Evolutionary conservation across 2,797 vertebrate genomes (phyloP), one percentile per base, ranked within the genome.

Genomic region (Champsocephalus gunnari): DNA sequence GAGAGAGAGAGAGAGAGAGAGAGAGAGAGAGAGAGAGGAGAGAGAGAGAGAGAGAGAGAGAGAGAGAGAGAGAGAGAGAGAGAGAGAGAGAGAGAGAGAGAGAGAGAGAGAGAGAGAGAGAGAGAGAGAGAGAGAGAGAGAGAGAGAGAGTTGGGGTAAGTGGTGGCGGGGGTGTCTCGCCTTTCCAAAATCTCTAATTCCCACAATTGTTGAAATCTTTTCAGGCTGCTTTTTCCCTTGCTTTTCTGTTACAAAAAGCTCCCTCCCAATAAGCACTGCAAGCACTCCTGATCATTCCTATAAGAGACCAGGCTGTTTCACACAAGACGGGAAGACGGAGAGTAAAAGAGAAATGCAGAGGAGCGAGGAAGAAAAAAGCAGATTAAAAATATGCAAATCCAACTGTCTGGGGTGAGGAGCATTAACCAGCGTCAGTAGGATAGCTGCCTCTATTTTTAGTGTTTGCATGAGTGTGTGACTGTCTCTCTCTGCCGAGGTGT

Each of bases 311-410:
- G 85, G 89, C 82, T 74, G 89, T 84, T 91, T 82, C 81, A 84
- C 84, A 83, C 75, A 81, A 80, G 45, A 28, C 65, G 66, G 73
- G 43, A 51, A 70, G 61, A 71, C 76, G 73, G 67, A 65, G 65
- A 72, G 34, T 61, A 24, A 38, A 71, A 62, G 43, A 79, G 8
- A 57, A 62, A 53, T 3, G 16, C 44, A 59, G 65, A 43, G 41
- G 45, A 66, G 34, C 34, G 34, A 71, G 43, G 66, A 70, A 38
- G 65, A 59, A 75, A 82, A 86, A 80, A 85, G 50, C 71, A 86
- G 89, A 92, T 93, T 93, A 94, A 93, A 94, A 88, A 93, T 89
- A 94, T 94, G 94, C 92, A 93, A 94, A 95, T 94, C 72, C 59
- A 88, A 83, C 91, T 91, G 92, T 95, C 93, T 94, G 85, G 85